Percentiles rank a stretch among this genome's conserved stretches.
phyloP scores from a whole-genome alignment of 2,797 vertebrate species.

The Gallinago nigripennis region DNA sequence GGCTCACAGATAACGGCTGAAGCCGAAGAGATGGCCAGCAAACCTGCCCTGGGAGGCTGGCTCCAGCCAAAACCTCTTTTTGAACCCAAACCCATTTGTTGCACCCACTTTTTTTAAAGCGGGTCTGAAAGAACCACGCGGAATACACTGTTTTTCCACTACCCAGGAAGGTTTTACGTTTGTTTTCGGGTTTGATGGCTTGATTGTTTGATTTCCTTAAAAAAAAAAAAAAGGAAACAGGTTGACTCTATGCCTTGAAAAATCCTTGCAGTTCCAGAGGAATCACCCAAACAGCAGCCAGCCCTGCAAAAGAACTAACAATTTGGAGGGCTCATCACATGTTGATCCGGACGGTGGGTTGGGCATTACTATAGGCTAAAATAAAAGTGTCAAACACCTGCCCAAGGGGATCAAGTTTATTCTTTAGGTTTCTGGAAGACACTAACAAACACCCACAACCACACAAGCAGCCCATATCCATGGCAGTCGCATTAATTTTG shows the following conservation, averaged over 20 bases:
- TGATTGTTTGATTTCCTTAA: too few relatives aligned
- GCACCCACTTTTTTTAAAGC: too few relatives aligned
- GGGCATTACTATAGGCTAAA: background rate
- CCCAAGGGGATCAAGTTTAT: background rate
- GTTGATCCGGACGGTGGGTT: fast-evolving
- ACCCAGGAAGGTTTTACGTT: background rate
- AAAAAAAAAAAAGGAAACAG: background rate
- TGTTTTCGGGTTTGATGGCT: fast-evolving
- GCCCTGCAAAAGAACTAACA: too few relatives aligned
- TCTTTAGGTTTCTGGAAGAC: background rate
- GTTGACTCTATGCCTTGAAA: background rate
- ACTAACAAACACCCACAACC: background rate
- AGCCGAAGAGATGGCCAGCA: fast-evolving
- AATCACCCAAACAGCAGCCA: background rate
- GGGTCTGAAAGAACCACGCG: background rate
- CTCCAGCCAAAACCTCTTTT: background rate
- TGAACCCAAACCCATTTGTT: fast-evolving
- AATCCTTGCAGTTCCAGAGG: background rate
- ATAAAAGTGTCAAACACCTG: background rate
- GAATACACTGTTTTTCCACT: background rate
- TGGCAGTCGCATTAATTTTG: constrained; percentile 46
- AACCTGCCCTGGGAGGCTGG: background rate
- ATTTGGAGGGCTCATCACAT: fast-evolving
- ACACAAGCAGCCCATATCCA: constrained; percentile 6
- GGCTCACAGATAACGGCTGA: fast-evolving